phyloP scores from a whole-genome alignment of 2,797 vertebrate genomes.

The Lacerta agilis region DNA sequence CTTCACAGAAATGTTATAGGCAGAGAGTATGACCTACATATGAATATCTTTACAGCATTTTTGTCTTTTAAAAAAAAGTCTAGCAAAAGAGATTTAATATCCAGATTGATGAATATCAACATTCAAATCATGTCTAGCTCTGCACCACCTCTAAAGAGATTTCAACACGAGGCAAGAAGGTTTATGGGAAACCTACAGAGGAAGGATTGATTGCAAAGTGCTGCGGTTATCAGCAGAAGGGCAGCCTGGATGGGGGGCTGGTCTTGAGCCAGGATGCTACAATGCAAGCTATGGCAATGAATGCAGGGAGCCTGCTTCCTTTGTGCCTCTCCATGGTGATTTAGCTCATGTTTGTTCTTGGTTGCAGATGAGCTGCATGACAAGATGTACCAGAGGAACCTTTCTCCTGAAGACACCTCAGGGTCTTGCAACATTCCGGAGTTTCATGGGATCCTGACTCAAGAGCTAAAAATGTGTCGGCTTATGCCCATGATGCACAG shows the following conservation, averaged over 20 bases:
- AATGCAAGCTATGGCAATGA: not conserved
- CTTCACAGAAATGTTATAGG: not conserved
- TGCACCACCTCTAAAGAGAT: not conserved
- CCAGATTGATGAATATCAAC: not conserved
- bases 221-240: not conserved
- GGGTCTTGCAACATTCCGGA: constrained; percentile 17
- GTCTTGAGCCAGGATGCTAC: not conserved
- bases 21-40: not conserved
- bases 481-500: not conserved
- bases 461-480: not conserved
- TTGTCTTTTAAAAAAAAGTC: not conserved
- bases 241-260: not conserved
- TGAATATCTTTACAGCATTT: not conserved
- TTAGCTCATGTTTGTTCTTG: constrained; percentile 3
- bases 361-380: not conserved
- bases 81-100: not conserved
- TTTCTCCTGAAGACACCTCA: constrained; percentile 2
- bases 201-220: not conserved
- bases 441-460: constrained; percentile 18
- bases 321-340: not conserved
- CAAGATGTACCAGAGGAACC: not conserved
- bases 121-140: not conserved
- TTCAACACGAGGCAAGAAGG: not conserved
- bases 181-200: not conserved
- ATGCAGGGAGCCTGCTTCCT: not conserved